These are phyloP conservation scores for Salvator merianae DNA, from an alignment of 2,113 vertebrate genomes.

Conservation along the genomic window DNA sequence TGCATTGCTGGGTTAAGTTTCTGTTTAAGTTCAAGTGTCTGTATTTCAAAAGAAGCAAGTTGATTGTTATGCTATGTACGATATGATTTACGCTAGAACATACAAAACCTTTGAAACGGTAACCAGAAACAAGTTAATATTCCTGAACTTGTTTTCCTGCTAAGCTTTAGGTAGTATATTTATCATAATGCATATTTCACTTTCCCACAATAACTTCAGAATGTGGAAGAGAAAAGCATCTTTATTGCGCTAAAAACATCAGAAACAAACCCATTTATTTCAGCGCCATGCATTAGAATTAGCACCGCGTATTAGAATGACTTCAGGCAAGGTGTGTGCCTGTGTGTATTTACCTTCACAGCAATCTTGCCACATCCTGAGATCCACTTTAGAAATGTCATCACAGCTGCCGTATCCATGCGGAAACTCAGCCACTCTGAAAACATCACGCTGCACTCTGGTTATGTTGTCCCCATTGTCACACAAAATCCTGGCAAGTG, in stretches of 20 bases:
- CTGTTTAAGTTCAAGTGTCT: not conserved
- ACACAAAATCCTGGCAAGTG: conserved; percentile 90
- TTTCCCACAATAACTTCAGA: not conserved
- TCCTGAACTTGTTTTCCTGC: not conserved
- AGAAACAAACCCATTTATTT: too few relatives aligned
- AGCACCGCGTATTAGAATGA: not conserved
- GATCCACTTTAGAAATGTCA: conserved; percentile 88
- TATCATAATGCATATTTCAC: not conserved
- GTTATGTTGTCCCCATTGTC: conserved; percentile 98
- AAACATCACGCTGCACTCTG: conserved; percentile 89
- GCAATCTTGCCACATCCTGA: conserved; percentile 98
- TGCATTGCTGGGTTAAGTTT: too few relatives aligned
- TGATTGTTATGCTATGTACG: not conserved
- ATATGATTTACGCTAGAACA: not conserved
- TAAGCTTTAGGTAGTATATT: not conserved
- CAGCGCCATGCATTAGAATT: too few relatives aligned
- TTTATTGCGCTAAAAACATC: too few relatives aligned
- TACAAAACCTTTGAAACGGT: not conserved
- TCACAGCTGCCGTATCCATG: conserved; percentile 89
- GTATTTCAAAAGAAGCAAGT: not conserved
- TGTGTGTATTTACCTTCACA: conserved; percentile 85
- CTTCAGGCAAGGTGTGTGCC: not conserved
- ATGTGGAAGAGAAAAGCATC: too few relatives aligned
- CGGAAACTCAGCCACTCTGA: conserved; percentile 87
- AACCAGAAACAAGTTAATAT: not conserved